Conservation (phyloP, 2,888 invertebrate species). For the Phengaris arion region DNA sequence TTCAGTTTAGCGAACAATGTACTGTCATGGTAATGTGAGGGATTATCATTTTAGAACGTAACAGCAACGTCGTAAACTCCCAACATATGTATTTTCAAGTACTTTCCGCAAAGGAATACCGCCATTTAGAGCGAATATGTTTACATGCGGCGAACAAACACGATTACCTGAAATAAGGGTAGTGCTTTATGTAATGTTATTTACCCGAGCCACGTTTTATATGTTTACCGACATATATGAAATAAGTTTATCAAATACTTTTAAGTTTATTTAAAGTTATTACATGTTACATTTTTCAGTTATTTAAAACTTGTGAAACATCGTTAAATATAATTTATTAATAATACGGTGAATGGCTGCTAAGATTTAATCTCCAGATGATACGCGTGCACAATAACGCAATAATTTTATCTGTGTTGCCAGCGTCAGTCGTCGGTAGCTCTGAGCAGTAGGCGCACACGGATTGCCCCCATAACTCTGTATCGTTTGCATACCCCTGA, state of each 20-base stretch:
- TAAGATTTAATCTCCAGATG: background rate
- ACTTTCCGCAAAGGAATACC: constrained; percentile 50
- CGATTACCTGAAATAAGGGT: constrained; percentile 74
- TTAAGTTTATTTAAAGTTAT: background rate
- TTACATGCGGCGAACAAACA: constrained; percentile 67
- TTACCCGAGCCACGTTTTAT: constrained; percentile 44
- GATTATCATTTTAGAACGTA: constrained; percentile 39
- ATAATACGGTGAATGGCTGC: no score
- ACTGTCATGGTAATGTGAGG: background rate
- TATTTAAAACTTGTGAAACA: no score
- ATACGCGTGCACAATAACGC: background rate
- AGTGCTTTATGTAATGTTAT: constrained; percentile 66
- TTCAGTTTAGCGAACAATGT: background rate
- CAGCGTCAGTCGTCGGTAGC: background rate
- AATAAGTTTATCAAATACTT: constrained; percentile 31
- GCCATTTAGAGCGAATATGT: constrained; percentile 67
- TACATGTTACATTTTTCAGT: no score
- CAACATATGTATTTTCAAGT: constrained; percentile 44
- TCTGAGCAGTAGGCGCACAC: constrained; percentile 11
- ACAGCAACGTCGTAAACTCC: constrained; percentile 45
- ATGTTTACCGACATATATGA: constrained; percentile 35
- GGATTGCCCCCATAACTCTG: constrained; percentile 29
- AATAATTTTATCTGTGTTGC: background rate
- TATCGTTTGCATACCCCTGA: constrained; percentile 50
- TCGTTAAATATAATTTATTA: no score